A percentile compares a stretch with the other conserved stretches of the same genome.
Evolutionary conservation across 1,140 invertebrate species (phyloP).

Genomic region (Lithobius niger): DNA sequence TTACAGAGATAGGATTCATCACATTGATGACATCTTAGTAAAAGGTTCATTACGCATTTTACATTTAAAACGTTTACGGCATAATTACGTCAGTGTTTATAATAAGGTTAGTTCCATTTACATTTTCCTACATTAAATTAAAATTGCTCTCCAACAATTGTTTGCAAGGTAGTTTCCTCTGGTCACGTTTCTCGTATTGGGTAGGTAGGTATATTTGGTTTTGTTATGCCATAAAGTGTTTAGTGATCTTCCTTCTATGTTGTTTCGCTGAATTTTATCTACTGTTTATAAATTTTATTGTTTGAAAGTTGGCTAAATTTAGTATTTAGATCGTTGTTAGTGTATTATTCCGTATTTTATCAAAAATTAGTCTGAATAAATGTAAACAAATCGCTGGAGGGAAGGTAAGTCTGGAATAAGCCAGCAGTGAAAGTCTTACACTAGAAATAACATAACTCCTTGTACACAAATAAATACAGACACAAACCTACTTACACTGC

Average conservation of each 20-base stretch:
- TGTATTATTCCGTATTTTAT: too few species aligned
- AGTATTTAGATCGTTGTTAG: too few species aligned
- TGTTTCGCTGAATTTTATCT: background rate
- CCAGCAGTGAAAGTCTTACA: too few species aligned
- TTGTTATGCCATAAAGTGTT: background rate
- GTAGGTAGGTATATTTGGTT: background rate
- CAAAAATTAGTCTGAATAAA: too few species aligned
- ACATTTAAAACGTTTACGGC: slow-evolving; percentile 32
- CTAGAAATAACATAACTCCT: too few species aligned
- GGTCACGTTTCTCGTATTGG: background rate
- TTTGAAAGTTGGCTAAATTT: background rate
- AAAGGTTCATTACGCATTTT: slow-evolving; percentile 65
- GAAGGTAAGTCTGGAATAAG: too few species aligned
- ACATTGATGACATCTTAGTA: slow-evolving; percentile 63
- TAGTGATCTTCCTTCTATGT: background rate
- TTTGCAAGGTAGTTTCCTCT: background rate
- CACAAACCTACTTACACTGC: too few species aligned
- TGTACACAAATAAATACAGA: too few species aligned
- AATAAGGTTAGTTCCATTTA: slow-evolving; percentile 35
- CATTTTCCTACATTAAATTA: background rate
- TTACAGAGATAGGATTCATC: slow-evolving; percentile 38
- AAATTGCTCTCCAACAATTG: background rate
- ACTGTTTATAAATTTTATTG: background rate
- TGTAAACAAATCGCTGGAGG: too few species aligned
- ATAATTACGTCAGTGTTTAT: slow-evolving; percentile 36